A percentile compares a stretch with the other conserved stretches of the same genome.
Conservation (phyloP, 1,140 invertebrate species). For the Choristoneura fumiferana region DNA sequence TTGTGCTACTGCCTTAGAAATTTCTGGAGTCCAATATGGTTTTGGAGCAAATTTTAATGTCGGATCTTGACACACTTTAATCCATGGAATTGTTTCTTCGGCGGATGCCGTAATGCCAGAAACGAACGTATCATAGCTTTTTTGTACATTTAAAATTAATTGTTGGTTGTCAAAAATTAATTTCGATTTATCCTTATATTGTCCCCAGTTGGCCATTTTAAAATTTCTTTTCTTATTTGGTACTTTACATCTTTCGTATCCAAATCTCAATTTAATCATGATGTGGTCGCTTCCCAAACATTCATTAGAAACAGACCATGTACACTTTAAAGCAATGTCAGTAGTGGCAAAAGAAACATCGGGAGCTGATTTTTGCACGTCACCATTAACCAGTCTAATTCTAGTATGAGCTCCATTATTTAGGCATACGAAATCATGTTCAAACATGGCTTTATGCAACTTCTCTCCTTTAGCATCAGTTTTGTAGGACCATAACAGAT, state of each 20-base stretch:
- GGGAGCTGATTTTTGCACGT: not conserved
- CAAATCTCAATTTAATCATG: not conserved
- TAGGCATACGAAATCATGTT: no score
- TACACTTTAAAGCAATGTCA: constrained; percentile 3
- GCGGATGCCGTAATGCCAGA: constrained; percentile 8
- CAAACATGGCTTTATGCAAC: no score
- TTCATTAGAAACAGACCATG: constrained; percentile 1
- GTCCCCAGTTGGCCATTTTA: constrained; percentile 27
- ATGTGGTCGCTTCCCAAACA: constrained; percentile 15
- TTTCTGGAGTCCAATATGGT: constrained; percentile 5
- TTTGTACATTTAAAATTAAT: constrained; percentile 15
- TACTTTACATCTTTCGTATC: not conserved
- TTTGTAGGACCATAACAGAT: no score
- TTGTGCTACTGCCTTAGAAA: constrained; percentile 18
- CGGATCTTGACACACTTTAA: constrained; percentile 20
- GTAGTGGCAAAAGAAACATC: constrained; percentile 1
- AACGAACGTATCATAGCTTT: constrained; percentile 19
- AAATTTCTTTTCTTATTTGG: not conserved
- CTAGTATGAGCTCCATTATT: no score
- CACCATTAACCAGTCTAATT: constrained; percentile 6
- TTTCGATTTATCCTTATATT: constrained; percentile 4
- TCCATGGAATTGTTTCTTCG: constrained; percentile 22
- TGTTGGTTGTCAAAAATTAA: not conserved
- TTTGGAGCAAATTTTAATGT: constrained; percentile 24
- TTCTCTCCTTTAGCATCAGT: no score